Evolutionary conservation across 2,113 vertebrate genomes (phyloP).

Genomic region (Bettongia penicillata): DNA sequence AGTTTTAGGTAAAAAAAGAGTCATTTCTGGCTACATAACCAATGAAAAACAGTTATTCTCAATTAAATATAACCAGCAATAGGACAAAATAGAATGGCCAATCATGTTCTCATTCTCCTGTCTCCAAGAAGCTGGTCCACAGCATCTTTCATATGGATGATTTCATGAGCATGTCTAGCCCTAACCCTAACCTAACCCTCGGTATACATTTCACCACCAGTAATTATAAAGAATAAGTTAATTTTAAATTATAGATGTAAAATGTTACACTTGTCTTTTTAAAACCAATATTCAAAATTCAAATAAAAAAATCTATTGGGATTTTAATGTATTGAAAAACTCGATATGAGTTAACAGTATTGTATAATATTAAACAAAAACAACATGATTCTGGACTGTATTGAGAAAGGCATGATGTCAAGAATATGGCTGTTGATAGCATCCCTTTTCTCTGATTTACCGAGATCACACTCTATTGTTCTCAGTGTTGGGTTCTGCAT

Average conservation of each 20-base stretch:
- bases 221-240: background rate
- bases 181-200: too few relatives aligned
- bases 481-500: background rate
- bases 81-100: background rate
- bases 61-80: background rate
- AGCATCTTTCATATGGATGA: background rate
- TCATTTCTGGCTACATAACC: background rate
- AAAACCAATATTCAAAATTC: background rate
- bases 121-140: background rate
- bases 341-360: background rate
- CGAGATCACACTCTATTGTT: background rate
- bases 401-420: background rate
- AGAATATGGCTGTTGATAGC: background rate
- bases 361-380: background rate
- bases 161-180: background rate
- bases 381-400: background rate
- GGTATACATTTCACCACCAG: background rate
- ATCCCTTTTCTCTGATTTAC: background rate
- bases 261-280: background rate
- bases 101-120: background rate
- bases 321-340: background rate
- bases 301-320: background rate
- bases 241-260: background rate
- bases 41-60: background rate
- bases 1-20: background rate